Evolutionary conservation across 2,113 vertebrate species (phyloP), one percentile per base, ranked within the genome.

Genomic region (Clinocottus analis): DNA sequence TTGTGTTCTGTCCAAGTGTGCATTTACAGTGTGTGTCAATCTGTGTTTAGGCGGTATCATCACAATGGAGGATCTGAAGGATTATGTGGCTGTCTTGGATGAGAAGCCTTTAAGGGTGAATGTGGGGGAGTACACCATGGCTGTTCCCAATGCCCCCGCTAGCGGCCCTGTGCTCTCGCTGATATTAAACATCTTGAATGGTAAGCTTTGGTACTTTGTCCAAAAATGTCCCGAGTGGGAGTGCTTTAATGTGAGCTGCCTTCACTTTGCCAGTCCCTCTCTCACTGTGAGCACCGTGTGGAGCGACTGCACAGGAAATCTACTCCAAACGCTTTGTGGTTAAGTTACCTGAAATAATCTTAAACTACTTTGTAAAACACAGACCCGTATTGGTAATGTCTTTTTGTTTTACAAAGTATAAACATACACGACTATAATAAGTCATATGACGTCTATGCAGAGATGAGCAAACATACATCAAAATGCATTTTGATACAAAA

Each of bases 161-260:
- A 97, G 98, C 0, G 98, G 98, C 56, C 96, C 98, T 0, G 96
- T 99, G 77, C 95, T 99, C 37, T 92, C 93, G 1, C 96, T 99
- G 83, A 97, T 99, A 82, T 92, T 99, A 85, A 97, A 98, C 91
- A 97, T 99, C 72, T 87, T 99, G 83, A 95, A 96, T 79, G 97
- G 98, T 99, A 88, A 93, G 87, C 66, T 60, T 82, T 72, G 72
- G 84, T 89, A 70, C 84, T 61, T 60, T 37, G 56, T 90, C 74
- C 80, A 82, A 87, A 87, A 88, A 63, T 72, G 84, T 64, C 70
- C 72, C 7, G 77, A 74, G 86, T 85, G 87, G 87, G 87, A 75
- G 77, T 66, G 69, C 59, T 85, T 79, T 75, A 72, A 64, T 79
- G 47, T 70, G 47, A 77, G 80, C 69, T 81, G 80, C 77, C 39